Conservation (phyloP, 1,140 invertebrate genomes). For the Hestina assimilis region DNA sequence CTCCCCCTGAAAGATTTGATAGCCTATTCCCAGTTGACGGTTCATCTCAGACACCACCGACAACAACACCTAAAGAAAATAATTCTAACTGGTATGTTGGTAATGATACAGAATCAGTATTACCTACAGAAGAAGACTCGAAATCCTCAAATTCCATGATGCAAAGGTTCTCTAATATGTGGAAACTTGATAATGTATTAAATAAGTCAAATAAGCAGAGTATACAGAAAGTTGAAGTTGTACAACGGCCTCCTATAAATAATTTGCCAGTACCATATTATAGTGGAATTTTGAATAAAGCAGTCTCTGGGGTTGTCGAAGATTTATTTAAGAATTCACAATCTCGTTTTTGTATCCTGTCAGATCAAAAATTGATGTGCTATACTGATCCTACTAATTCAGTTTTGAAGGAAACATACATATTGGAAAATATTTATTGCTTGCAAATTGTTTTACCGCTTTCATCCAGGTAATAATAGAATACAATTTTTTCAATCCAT, state of each 20-base stretch:
- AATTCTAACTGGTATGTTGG: conserved; percentile 58
- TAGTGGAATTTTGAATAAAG: conserved; percentile 57
- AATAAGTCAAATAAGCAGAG: conserved; percentile 41
- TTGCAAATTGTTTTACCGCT: conserved; percentile 64
- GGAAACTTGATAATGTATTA: conserved; percentile 56
- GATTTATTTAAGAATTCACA: conserved; percentile 68
- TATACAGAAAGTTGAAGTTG: conserved; percentile 40
- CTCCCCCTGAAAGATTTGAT: conserved; percentile 62
- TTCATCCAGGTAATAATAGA: conserved; percentile 53
- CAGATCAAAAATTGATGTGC: conserved; percentile 66
- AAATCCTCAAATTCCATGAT: conserved; percentile 52
- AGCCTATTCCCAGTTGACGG: conserved; percentile 46
- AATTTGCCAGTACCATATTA: conserved; percentile 44
- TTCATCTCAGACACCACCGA: conserved; percentile 16
- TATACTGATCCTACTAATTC: conserved; percentile 60
- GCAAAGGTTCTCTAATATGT: conserved; percentile 57
- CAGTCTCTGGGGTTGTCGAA: conserved; percentile 56
- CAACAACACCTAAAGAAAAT: conserved; percentile 30
- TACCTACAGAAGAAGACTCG: conserved; percentile 28
- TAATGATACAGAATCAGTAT: conserved; percentile 21
- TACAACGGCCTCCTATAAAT: conserved; percentile 54
- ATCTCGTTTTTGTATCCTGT: conserved; percentile 56
- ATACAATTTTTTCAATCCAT: neutral
- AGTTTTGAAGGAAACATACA: conserved; percentile 59
- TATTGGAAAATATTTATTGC: conserved; percentile 56